Base-by-base conservation (phyloP, 1,140 invertebrate genomes). In the Araneus ventricosus region DNA sequence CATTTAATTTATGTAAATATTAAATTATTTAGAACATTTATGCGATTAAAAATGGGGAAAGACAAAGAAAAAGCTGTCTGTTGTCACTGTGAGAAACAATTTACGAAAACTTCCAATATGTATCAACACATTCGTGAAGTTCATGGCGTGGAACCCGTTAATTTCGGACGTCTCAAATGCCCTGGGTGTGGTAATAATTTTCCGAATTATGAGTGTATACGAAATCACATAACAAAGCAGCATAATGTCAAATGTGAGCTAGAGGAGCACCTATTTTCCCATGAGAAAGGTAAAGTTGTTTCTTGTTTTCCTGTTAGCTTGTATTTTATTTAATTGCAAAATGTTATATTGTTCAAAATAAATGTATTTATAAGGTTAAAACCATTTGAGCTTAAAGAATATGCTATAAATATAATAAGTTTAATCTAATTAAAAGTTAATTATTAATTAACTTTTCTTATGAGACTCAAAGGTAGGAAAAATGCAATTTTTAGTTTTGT, bases 91-190 rank as follows among this genome's bases (percentile, higher is more conserved):
- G 63, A 22, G 27, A 67, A 67, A 67, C 63, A 67, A 67, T 67
- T 67, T 67, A 67, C 63, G 27, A 67, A 67, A 67, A n/a, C 63
- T 0, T 67, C 63, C 8, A 80, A 80, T 80, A 39, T 80, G 39
- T 80, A 39, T 80, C 75, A 41, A 22, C 75, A 80, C 39, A 80
- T 80, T 37, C 75, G 75, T 39, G 34, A 80, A 39, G 75, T 80
- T 20, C 75, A 80, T 41, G 39, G 39, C 17, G 39, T 80, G 22
- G 75, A 80, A 80, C 34, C 34, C 7, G 34, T 80, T 4, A 80
- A 80, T 39, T 39, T 41, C 39, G 75, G 75, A 6, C 39, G 34
- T 37, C 34, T 80, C 30, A 34, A 17, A 80, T 80, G 75, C 39
- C 75, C 75, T 20, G 75, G 20, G 39, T 80, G 75, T 80, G 39